Conservation (phyloP, 2,888 invertebrate species). For the Pherbina coryleti region DNA sequence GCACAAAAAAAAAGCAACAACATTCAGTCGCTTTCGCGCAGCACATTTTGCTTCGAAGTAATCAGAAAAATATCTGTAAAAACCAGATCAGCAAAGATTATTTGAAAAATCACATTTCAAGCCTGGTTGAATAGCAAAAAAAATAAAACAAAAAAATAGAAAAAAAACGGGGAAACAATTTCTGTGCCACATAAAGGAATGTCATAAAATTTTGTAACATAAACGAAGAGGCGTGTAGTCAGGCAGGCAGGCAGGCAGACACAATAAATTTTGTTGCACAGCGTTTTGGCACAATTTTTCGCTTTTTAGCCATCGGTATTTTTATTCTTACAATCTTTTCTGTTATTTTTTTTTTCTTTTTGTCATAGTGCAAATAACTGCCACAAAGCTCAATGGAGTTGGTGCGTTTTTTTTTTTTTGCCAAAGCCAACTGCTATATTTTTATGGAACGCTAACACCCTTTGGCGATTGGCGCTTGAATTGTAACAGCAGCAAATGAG, state of each 20-base stretch:
- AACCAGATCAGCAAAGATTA: background rate
- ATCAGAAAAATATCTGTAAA: background rate
- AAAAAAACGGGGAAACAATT: background rate
- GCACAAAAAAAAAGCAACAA: no score
- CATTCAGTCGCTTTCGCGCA: no score
- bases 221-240: background rate
- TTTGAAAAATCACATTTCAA: background rate
- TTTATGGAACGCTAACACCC: constrained; percentile 2
- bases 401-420: background rate
- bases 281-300: constrained; percentile 14
- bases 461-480: background rate
- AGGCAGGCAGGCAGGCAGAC: background rate
- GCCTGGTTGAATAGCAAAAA: background rate
- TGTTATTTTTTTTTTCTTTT: background rate
- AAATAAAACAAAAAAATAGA: background rate
- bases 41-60: no score
- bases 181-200: background rate
- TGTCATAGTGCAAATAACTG: constrained; percentile 18
- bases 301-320: background rate
- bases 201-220: constrained; percentile 20
- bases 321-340: background rate
- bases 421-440: background rate
- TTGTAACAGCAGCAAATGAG: no score
- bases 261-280: constrained; percentile 16
- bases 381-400: background rate